Conservation (phyloP, 2,797 vertebrate genomes). For the Loriculus beryllinus region DNA sequence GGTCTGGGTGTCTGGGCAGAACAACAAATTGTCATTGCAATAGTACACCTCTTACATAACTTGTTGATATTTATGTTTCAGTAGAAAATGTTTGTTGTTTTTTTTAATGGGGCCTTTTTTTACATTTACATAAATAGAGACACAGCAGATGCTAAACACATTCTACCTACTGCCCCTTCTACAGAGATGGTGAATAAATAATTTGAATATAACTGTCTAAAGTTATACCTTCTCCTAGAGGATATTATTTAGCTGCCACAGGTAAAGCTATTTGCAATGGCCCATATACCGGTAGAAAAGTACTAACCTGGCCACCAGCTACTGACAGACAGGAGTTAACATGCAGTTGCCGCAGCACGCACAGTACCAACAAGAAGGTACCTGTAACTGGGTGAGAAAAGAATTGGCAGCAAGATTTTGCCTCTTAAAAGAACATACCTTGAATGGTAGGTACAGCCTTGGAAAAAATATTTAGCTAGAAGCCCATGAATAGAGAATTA, state of each 20-base stretch:
- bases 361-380: not conserved
- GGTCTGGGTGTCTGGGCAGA: not conserved
- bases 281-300: not conserved
- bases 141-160: not conserved
- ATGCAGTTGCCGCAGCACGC: not conserved
- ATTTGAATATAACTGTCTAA: not conserved
- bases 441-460: not conserved
- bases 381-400: not conserved
- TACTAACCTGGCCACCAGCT: not conserved
- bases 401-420: not conserved
- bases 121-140: not conserved
- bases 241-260: not conserved
- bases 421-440: not conserved
- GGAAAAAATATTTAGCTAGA: not conserved
- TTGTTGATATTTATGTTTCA: not conserved
- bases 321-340: not conserved
- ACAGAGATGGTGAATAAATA: not conserved
- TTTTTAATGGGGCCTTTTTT: constrained; percentile 8
- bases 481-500: not conserved
- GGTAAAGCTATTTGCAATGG: not conserved
- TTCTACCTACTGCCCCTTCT: not conserved
- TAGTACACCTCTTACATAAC: not conserved
- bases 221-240: not conserved
- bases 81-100: not conserved
- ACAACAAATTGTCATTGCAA: not conserved